Conservation (phyloP, 92 coral and sea anemone species). For the Palythoa grandiflora region DNA sequence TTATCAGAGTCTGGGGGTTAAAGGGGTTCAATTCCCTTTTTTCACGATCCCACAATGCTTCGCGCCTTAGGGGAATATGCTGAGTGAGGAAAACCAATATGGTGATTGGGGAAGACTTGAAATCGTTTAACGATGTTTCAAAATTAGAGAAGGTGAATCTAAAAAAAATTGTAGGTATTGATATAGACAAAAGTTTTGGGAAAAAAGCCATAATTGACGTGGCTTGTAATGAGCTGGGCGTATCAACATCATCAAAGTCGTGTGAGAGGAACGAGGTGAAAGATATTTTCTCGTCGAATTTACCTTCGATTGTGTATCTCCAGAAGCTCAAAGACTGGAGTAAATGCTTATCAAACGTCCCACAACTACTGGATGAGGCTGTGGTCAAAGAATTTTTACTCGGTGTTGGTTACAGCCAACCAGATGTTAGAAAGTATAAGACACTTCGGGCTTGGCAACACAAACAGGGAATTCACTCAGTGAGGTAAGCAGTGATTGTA, state of each 20-base stretch:
- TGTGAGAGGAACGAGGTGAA: slow-evolving; percentile 31
- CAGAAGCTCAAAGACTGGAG: slow-evolving; percentile 54
- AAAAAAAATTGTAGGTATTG: slow-evolving; percentile 47
- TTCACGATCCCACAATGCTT: too few relatives aligned
- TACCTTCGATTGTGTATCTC: slow-evolving; percentile 44
- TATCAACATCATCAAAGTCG: slow-evolving; percentile 41
- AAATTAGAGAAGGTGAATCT: slow-evolving; percentile 50
- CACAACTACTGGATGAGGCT: slow-evolving; percentile 28
- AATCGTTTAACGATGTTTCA: slow-evolving; percentile 50
- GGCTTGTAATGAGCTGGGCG: slow-evolving; percentile 44
- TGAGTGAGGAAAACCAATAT: slow-evolving; percentile 37
- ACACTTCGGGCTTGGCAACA: slow-evolving; percentile 61
- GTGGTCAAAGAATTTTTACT: slow-evolving; percentile 54
- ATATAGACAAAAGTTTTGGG: slow-evolving; percentile 50
- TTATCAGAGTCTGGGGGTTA: too few relatives aligned
- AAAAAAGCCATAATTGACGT: slow-evolving; percentile 51
- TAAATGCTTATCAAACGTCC: slow-evolving; percentile 31
- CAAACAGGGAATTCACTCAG: slow-evolving; percentile 57
- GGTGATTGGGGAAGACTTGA: slow-evolving; percentile 42
- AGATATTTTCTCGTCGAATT: slow-evolving; percentile 31
- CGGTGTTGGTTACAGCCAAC: slow-evolving; percentile 55
- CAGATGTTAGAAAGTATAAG: slow-evolving; percentile 13
- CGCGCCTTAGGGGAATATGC: background rate
- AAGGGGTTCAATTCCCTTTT: too few relatives aligned
- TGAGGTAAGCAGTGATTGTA: slow-evolving; percentile 42